Base-by-base conservation (phyloP, 2,113 vertebrate genomes). In the Conger conger region DNA sequence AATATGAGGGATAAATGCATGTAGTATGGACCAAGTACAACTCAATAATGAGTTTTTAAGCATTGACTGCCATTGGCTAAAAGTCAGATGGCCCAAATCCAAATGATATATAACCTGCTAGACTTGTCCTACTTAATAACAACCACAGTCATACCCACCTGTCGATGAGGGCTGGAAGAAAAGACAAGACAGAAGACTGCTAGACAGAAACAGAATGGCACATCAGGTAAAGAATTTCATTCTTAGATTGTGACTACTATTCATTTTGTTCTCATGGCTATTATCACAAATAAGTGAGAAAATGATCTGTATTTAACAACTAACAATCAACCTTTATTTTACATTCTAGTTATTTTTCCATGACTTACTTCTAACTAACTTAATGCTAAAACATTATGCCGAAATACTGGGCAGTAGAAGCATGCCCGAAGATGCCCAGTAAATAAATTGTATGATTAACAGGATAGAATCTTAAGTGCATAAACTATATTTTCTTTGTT, bases 181-280 rank as follows among this genome's bases (percentile, higher is more conserved):
- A 54, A 30, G 17, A 27, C 68, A 57, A 40, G 36, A 60, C 76
- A 7, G 76, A 85, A 84, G 23, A 86, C 40, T 57, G 17, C 38
- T 85, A 82, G 18, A 83, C 0, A 86, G 13, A 80, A 27, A 60
- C n/a, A 89, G 77, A 57, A 95, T 96, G 94, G 87, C 91, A 85
- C 68, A 89, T 80, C 87, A 92, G 94, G 94, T 96, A 93, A 77
- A 82, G 7, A 57, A 1, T 79, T 17, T 33, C 27, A 1, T 73
- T 73, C n/a, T 73, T 30, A n/a, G n/a, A 13, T 33, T 13, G 27
- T 73, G 27, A 7, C n/a, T n/a, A 9, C n/a, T 73, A 30, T 54
- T 84, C 0, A 1, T 11, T 63, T 50, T 83, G 1, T 20, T 36
- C 27, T 73, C 4, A 8, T 42, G 4, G 6, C 54, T 33, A 8